Evolutionary conservation across 2,113 vertebrate genomes (phyloP).

Genomic region (Melanocharis versteri): DNA sequence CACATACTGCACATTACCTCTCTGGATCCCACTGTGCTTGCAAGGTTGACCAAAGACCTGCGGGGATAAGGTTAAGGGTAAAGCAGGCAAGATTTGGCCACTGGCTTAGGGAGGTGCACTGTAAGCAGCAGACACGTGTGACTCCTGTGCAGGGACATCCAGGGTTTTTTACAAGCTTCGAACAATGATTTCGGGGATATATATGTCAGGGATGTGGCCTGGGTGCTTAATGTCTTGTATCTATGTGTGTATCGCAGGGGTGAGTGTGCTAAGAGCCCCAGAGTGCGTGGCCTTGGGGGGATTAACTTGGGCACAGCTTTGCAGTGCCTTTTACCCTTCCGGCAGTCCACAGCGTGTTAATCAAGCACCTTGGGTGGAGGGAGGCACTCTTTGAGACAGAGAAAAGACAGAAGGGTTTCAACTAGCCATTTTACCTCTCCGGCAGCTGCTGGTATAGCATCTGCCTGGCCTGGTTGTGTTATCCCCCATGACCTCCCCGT

Average conservation of each 20-base stretch:
- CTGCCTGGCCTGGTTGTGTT: not conserved
- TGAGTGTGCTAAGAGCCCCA: not conserved
- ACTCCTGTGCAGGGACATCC: fast-evolving
- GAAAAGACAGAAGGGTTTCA: not conserved
- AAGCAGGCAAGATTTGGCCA: not conserved
- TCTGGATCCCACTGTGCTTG: not conserved
- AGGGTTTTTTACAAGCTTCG: not conserved
- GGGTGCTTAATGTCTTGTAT: not conserved
- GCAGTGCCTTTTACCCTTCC: not conserved
- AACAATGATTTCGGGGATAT: not conserved
- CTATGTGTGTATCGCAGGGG: not conserved
- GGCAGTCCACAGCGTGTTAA: not conserved
- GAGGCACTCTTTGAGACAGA: not conserved
- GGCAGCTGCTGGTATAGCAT: not conserved
- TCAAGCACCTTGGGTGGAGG: not conserved
- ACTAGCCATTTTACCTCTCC: not conserved
- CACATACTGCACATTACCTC: not conserved
- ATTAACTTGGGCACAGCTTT: not conserved
- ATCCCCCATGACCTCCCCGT: not conserved
- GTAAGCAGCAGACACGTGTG: not conserved
- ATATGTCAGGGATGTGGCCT: not conserved
- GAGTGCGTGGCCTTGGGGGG: fast-evolving
- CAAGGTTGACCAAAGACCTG: not conserved
- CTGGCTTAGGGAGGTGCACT: not conserved
- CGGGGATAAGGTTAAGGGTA: not conserved